Evolutionary conservation across 1,140 invertebrate species (phyloP), one percentile per base, ranked within the genome.

Genomic region (Zaprionus lachaisei): DNA sequence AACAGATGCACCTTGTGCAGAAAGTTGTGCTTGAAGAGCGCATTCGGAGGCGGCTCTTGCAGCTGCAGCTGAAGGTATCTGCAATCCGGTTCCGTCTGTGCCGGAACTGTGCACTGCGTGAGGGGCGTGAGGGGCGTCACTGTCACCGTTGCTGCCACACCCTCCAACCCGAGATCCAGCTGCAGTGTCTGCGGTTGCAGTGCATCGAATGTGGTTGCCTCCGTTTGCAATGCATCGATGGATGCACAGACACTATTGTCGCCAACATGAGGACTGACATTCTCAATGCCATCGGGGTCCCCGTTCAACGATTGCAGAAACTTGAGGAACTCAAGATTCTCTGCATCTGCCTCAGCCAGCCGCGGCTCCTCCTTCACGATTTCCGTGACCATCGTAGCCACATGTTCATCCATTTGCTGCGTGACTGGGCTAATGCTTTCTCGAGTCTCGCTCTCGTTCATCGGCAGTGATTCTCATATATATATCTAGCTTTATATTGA

Each of bases 1-100:
- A 56, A 64, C 56, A 89, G 9, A 11, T 72, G 72, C 0, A 89
- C 57, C 12, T 82, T 81, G 34, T 77, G 28, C 0, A 72, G 9
- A 34, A 89, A 89, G 4, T 56, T 24, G 11, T 55, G 67, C 0
- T 12, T 20, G 1, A 37, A 20, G 2, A 83, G 31, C 0, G 55
- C 37, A 2, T 54, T 1, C 75, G 47, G 57, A 2, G n/a, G 54
- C 11, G 41, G 26, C 12, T 66, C 20, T 15, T 56, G 38, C 22
- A 28, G 28, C n/a, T 31, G 28, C n/a, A 58, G 15, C 15, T 34
- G 9, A 24, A 51, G 12, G 20, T 51, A 31, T 9, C 34, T 5
- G 11, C 17, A 20, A 3, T 44, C 20, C 24, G 20, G 15, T 3
- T 58, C 20, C 37, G 14, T 12, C 11, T 72, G 20, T 22, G 20